A percentile compares a stretch with the other conserved stretches of the same genome.
Evolutionary conservation across 2,113 vertebrate species (phyloP).

Genomic region (Cebus imitator): DNA sequence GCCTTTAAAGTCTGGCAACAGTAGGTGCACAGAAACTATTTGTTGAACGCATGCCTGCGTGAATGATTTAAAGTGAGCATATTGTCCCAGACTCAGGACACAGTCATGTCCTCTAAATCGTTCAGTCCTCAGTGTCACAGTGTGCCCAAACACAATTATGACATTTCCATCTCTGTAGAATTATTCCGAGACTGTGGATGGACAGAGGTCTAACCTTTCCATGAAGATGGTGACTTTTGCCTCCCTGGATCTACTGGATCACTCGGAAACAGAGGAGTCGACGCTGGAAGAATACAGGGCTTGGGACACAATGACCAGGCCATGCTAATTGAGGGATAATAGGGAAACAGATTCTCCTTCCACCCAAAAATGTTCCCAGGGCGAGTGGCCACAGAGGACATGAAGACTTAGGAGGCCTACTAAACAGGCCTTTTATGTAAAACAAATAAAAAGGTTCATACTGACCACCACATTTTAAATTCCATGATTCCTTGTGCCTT

Average conservation of each 20-base stretch:
- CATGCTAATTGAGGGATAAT: background rate
- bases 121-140: background rate
- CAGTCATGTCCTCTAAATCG: background rate
- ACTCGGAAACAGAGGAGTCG: background rate
- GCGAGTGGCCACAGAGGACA: background rate
- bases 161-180: background rate
- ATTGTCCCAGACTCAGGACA: background rate
- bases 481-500: background rate
- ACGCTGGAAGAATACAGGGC: background rate
- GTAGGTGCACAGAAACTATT: background rate
- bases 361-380: background rate
- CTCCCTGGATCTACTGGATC: background rate
- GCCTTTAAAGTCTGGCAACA: background rate
- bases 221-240: background rate
- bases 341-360: background rate
- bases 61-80: background rate
- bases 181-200: background rate
- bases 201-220: background rate
- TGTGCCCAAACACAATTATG: background rate
- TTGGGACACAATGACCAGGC: background rate
- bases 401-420: background rate
- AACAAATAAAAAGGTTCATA: background rate
- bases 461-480: background rate
- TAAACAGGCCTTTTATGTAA: background rate
- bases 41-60: background rate